These are phyloP conservation scores for Stenodera caucasica DNA, from an alignment of 2,888 invertebrate species.

Conservation along the genomic window DNA sequence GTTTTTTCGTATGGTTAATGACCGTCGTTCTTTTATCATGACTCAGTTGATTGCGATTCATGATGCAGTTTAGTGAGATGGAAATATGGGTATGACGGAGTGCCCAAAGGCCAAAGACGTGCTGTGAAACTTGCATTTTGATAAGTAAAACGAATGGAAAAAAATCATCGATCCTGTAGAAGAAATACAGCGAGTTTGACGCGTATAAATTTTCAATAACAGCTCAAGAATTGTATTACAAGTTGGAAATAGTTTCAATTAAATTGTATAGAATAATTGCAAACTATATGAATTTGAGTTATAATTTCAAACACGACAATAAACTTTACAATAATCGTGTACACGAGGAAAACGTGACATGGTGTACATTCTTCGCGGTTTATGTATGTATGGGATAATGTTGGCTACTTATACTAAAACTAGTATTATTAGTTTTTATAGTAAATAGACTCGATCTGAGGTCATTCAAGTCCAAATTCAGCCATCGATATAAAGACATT, in stretches of 20 bases:
- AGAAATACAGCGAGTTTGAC: too few relatives aligned
- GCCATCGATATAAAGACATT: not conserved
- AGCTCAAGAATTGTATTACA: too few relatives aligned
- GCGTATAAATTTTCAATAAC: too few relatives aligned
- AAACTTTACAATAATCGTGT: not conserved
- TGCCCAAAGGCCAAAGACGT: not conserved
- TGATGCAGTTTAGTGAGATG: not conserved
- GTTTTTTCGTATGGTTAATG: not conserved
- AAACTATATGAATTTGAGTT: not conserved
- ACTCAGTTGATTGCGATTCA: not conserved
- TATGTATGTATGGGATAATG: not conserved
- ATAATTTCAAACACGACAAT: not conserved
- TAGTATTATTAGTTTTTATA: not conserved
- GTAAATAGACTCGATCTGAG: not conserved
- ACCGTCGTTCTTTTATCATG: not conserved
- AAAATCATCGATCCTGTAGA: too few relatives aligned
- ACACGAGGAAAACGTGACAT: not conserved
- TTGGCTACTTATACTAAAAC: not conserved
- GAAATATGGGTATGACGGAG: not conserved
- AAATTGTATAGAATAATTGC: not conserved
- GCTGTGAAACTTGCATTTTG: not conserved
- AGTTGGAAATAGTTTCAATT: too few relatives aligned
- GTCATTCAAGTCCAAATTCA: not conserved
- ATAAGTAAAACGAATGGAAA: not conserved
- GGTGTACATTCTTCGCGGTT: slow-evolving; percentile 4